phyloP scores from a whole-genome alignment of 92 coral and sea anemone genomes.

The Plumapathes pennacea region DNA sequence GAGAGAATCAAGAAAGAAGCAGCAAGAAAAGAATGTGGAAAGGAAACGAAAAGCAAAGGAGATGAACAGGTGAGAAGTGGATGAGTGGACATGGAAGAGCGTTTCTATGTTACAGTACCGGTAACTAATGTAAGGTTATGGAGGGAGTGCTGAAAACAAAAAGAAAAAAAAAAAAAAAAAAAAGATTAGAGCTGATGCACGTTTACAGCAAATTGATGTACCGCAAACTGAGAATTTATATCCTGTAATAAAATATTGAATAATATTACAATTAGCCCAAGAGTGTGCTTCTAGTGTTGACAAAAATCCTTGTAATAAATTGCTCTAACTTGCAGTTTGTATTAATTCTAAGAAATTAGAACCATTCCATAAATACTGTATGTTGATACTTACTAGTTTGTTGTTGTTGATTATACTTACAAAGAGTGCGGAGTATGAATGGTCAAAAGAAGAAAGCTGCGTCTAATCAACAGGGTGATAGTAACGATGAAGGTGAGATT shows the following conservation, averaged over 20 bases:
- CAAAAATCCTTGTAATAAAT: background rate
- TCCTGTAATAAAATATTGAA: background rate
- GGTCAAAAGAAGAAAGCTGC: constrained; percentile 70
- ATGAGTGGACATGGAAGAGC: background rate
- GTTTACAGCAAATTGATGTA: background rate
- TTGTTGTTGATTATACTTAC: background rate
- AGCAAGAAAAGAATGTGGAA: constrained; percentile 86
- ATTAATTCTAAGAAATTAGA: background rate
- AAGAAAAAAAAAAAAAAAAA: too few relatives aligned
- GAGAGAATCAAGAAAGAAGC: constrained; percentile 77
- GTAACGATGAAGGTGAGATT: constrained; percentile 5
- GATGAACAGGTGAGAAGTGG: constrained; percentile 64
- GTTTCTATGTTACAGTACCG: background rate
- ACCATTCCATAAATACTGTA: constrained; percentile 1
- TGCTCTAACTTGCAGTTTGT: background rate
- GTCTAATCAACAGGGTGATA: constrained; percentile 19
- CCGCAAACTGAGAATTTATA: background rate
- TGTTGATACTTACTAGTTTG: background rate
- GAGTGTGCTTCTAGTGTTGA: too few relatives aligned
- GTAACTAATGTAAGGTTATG: too few relatives aligned
- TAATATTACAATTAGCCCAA: too few relatives aligned
- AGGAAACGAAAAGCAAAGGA: constrained; percentile 85
- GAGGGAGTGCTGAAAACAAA: too few relatives aligned
- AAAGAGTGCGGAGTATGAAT: constrained; percentile 92
- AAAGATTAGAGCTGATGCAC: background rate